Evolutionary conservation across 2,113 vertebrate genomes (phyloP).

Genomic region (Nasalis larvatus): DNA sequence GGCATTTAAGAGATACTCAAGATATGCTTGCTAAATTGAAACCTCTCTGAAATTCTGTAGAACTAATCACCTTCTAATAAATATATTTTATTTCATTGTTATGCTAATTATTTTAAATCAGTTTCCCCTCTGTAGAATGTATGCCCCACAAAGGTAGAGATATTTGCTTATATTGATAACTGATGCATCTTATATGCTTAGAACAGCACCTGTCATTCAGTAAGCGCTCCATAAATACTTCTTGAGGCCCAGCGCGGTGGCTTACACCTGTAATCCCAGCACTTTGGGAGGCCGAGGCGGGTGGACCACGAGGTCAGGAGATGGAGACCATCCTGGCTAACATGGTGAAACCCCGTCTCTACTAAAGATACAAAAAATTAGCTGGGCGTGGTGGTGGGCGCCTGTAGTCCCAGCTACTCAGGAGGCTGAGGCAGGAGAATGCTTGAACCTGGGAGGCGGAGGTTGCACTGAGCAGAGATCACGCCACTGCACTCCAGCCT

Average conservation of each 20-base stretch:
- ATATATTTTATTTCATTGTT: not conserved
- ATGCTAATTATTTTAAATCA: not conserved
- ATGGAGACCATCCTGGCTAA: too few relatives aligned
- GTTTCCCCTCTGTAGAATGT: not conserved
- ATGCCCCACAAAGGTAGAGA: not conserved
- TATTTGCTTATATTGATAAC: not conserved
- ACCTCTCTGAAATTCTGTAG: not conserved
- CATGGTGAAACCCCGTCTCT: too few relatives aligned
- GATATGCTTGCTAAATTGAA: not conserved
- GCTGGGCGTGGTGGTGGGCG: rapidly evolving
- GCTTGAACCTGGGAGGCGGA: too few relatives aligned
- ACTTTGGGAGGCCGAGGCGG: too few relatives aligned
- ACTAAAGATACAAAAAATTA: too few relatives aligned
- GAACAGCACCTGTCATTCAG: not conserved
- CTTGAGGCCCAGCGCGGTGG: too few relatives aligned
- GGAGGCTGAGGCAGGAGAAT: too few relatives aligned
- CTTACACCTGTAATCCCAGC: too few relatives aligned
- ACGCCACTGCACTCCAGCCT: too few relatives aligned
- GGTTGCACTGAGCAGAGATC: too few relatives aligned
- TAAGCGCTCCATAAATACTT: not conserved
- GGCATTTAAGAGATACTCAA: not conserved
- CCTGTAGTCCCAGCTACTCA: too few relatives aligned
- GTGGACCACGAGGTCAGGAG: too few relatives aligned
- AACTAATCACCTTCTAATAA: not conserved
- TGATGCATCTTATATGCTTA: not conserved